Conservation (phyloP, 2,113 vertebrate genomes). For the Zosterops lateralis region DNA sequence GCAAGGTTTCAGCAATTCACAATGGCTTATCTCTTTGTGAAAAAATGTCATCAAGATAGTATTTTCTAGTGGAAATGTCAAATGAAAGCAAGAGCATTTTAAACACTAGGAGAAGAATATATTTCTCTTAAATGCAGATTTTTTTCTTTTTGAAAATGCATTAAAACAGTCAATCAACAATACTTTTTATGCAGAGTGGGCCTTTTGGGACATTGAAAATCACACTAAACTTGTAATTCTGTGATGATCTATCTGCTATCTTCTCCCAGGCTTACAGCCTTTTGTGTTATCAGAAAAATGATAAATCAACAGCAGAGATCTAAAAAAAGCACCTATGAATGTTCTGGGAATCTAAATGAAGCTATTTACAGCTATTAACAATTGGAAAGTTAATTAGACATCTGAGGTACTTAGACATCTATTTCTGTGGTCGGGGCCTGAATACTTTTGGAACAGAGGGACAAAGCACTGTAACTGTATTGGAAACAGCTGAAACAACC, state of each 20-base stretch:
- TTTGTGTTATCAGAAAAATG: not conserved
- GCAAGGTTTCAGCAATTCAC: not conserved
- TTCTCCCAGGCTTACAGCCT: not conserved
- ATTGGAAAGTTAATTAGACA: not conserved
- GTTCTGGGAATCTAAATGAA: not conserved
- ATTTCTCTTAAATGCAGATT: not conserved
- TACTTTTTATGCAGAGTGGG: not conserved
- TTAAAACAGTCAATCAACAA: not conserved
- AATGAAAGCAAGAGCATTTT: not conserved
- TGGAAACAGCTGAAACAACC: not conserved
- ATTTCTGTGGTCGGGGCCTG: not conserved
- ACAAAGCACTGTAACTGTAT: not conserved
- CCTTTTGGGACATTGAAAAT: not conserved
- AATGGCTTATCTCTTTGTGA: not conserved
- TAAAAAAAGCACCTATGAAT: not conserved
- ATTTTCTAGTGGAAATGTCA: constrained; percentile 19
- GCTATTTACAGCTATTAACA: not conserved
- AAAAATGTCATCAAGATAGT: not conserved
- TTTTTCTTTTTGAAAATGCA: not conserved
- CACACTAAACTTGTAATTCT: not conserved
- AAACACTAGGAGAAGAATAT: not conserved
- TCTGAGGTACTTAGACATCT: not conserved
- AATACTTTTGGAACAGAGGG: not conserved
- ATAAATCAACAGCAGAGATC: not conserved
- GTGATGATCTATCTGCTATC: not conserved